Evolutionary conservation across 2,888 invertebrate genomes (phyloP).

Genomic region (Eupithecia insigniata): DNA sequence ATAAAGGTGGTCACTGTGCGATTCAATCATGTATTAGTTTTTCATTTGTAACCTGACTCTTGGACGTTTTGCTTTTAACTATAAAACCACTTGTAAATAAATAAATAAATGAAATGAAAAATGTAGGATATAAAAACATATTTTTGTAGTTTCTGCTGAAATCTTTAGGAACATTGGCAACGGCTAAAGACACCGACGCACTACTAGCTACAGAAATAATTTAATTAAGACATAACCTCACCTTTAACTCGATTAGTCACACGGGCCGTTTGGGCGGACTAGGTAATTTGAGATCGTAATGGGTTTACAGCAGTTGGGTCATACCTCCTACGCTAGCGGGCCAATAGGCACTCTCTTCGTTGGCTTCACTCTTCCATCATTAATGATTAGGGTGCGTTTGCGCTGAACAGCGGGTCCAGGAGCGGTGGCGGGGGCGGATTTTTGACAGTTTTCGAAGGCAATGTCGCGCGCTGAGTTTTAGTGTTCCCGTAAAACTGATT

Average conservation of each 20-base stretch:
- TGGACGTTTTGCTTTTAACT: too few relatives aligned
- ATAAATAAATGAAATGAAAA: too few relatives aligned
- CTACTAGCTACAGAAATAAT: constrained; percentile 58
- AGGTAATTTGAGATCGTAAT: constrained; percentile 80
- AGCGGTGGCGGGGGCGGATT: not conserved
- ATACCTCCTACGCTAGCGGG: constrained; percentile 72
- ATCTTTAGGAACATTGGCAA: not conserved
- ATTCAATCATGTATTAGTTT: not conserved
- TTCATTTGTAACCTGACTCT: too few relatives aligned
- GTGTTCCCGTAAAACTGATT: not conserved
- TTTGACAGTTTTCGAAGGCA: not conserved
- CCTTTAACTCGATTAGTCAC: constrained; percentile 83
- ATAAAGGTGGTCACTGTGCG: not conserved
- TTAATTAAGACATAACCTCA: constrained; percentile 82
- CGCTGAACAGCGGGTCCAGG: not conserved
- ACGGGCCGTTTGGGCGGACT: constrained; percentile 80
- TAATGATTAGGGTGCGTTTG: constrained; percentile 52
- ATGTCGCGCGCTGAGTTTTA: not conserved
- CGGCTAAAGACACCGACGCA: constrained; percentile 15
- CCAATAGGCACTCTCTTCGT: constrained; percentile 68
- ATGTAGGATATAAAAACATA: too few relatives aligned
- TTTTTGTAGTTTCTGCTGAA: not conserved
- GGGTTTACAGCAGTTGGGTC: constrained; percentile 73
- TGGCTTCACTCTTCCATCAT: constrained; percentile 73
- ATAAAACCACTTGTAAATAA: too few relatives aligned